Evolutionary conservation across 37 sponge, comb jelly and placozoan genomes (phyloP).

Genomic region (Hexactinellida sp.): DNA sequence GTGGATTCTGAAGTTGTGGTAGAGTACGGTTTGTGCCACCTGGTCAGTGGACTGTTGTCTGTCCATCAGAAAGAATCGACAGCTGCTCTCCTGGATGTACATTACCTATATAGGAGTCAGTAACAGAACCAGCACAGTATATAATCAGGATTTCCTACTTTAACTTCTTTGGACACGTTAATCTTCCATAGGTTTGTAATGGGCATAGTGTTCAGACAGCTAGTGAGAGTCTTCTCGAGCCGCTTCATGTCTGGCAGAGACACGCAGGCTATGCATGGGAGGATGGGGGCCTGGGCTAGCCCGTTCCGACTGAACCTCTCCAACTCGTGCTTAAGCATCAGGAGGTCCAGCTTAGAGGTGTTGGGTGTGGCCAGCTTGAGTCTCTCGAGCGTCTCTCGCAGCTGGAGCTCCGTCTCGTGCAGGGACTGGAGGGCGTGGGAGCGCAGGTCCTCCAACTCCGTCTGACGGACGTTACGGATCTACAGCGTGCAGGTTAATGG

Average conservation of each 20-base stretch:
- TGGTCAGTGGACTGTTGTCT: background rate
- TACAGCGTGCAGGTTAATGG: background rate
- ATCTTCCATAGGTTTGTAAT: background rate
- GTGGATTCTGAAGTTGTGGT: background rate
- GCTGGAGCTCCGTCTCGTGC: background rate
- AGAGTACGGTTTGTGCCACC: background rate
- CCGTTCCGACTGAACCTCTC: background rate
- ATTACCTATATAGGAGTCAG: background rate
- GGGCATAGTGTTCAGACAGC: background rate
- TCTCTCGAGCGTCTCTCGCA: background rate
- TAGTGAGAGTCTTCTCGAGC: background rate
- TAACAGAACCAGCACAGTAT: background rate
- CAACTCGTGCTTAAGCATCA: background rate
- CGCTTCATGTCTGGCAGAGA: background rate
- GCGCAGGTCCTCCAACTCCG: background rate
- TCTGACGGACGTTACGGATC: background rate
- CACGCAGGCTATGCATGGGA: background rate
- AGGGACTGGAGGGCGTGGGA: background rate
- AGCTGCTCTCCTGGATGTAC: conserved; percentile 1
- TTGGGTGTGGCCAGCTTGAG: background rate
- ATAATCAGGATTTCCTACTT: background rate
- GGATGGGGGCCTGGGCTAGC: background rate
- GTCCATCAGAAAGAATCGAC: conserved; percentile 11
- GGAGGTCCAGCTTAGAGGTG: background rate
- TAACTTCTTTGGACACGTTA: background rate